Conservation (phyloP, 2,797 vertebrate genomes). For the Garrulus glandarius region DNA sequence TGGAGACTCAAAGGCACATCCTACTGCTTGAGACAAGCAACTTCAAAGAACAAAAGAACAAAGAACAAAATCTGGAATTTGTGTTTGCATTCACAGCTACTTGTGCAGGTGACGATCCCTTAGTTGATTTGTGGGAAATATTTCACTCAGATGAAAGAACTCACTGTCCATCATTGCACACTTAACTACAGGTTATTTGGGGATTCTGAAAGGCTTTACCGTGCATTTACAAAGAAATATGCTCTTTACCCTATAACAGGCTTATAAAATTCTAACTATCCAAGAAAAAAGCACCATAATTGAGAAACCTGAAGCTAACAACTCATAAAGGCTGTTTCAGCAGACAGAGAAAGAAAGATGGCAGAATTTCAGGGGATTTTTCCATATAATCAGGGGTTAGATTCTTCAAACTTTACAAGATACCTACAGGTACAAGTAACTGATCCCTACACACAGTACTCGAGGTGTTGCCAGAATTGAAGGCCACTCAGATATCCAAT, state of each 20-base stretch:
- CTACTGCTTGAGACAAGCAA: background rate
- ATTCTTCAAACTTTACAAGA: background rate
- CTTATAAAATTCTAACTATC: background rate
- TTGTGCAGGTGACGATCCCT: background rate
- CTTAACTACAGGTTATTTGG: background rate
- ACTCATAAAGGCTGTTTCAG: background rate
- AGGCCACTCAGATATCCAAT: background rate
- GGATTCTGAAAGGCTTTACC: background rate
- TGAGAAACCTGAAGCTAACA: background rate
- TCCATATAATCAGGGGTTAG: background rate
- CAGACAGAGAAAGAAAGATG: background rate
- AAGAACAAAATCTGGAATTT: background rate
- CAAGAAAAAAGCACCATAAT: background rate
- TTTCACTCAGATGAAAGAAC: background rate
- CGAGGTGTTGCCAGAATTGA: rapidly evolving
- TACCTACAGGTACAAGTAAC: background rate
- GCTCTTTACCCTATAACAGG: background rate
- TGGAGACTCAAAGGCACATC: background rate
- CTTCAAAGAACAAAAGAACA: background rate
- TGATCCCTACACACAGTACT: background rate
- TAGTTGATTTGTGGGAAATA: background rate
- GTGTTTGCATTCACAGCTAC: background rate
- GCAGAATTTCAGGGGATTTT: background rate
- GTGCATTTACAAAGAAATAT: background rate
- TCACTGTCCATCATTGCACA: background rate